Base-by-base conservation (phyloP, 2,888 invertebrate genomes). In the Epinotia bilunana region DNA sequence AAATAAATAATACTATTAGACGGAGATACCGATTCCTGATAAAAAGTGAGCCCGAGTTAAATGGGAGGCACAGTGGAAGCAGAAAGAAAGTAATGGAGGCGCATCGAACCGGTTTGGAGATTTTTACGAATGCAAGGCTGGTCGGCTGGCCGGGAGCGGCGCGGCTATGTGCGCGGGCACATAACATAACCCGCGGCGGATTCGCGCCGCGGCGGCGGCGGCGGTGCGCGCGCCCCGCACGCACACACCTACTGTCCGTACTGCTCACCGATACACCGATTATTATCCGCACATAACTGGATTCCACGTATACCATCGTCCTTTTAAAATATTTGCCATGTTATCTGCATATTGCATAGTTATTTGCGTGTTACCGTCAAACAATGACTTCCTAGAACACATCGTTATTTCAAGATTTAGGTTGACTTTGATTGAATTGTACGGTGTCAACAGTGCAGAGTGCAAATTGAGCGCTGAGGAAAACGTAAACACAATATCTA, bases 1-100 rank as follows among this genome's bases (percentile, higher is more conserved):
- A 92, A 92, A 94, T 93, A 93, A 94, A 94, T 93, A 93, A 94
- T 94, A 93, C 92, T 93, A 94, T 92, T 93, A 93, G 93, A 92
- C 90, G 86, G 92, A 93, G 94, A 94, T 94, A 93, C 93, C 92
- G 92, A 94, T 93, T 93, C 89, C 91, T 90, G 94, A 94, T 94
- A 94, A 94, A 94, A 93, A 94, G 92, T 92, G 92, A 92, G 91
- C 91, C 91, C 92, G 90, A 91, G 93, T 93, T 91, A 92, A 92
- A 93, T 93, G 93, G 93, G 93, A 92, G 93, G 93, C 92, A 91
- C 91, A 87, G 87, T 91, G 89, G 92, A 92, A 90, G 91, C 91
- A 92, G 94, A 93, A 93, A 93, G 94, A 93, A 93, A 93, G 93
- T 93, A 93, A 93, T 93, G 93, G 93, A 91, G 92, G 93, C 92